phyloP scores from a whole-genome alignment of 2,797 vertebrate species.

The Myripristis murdjan region DNA sequence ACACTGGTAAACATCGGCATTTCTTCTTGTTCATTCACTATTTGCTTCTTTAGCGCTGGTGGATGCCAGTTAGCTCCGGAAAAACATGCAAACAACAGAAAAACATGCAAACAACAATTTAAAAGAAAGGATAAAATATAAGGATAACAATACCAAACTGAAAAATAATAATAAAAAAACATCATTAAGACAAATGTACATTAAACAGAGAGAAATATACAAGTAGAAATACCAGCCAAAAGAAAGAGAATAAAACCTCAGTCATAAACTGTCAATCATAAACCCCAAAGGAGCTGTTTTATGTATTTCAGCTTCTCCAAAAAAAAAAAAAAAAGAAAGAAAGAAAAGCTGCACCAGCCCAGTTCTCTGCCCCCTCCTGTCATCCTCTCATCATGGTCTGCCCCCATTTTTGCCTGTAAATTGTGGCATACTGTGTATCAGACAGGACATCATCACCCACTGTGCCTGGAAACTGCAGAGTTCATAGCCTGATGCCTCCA shows the following conservation, averaged over 20 bases:
- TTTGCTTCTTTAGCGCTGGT: constrained; percentile 39
- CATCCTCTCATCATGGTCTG: not conserved
- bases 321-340: too few species aligned
- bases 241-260: too few species aligned
- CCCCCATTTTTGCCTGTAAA: constrained; percentile 34
- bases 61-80: constrained; percentile 60
- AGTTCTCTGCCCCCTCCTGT: constrained; percentile 4
- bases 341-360: not conserved
- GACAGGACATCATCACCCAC: constrained; percentile 19
- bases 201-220: too few species aligned
- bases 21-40: constrained; percentile 42
- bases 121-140: too few species aligned
- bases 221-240: too few species aligned
- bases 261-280: too few species aligned
- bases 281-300: too few species aligned
- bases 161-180: too few species aligned
- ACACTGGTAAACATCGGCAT: constrained; percentile 28
- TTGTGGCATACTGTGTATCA: constrained; percentile 3
- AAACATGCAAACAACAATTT: too few species aligned
- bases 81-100: too few species aligned
- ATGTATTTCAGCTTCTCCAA: too few species aligned
- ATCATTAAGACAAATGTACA: not conserved
- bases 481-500: constrained; percentile 33
- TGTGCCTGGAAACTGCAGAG: constrained; percentile 36
- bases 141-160: constrained; percentile 14